Percentiles rank a stretch among this genome's conserved stretches.
Conservation (phyloP, 2,888 invertebrate species). For the Aromia moschata region DNA sequence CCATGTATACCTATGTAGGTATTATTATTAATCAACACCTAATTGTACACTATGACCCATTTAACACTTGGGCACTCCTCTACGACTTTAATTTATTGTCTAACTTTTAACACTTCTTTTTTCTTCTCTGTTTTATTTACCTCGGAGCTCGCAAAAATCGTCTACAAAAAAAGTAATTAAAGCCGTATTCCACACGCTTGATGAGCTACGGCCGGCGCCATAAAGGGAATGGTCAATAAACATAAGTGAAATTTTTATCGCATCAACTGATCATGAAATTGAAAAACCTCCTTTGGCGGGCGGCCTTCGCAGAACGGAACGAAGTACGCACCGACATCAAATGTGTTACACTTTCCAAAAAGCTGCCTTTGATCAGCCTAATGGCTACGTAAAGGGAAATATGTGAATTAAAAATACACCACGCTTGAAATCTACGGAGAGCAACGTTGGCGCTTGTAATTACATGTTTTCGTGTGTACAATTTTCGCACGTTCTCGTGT, state of each 20-base stretch:
- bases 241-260: slow-evolving; percentile 15
- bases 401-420: slow-evolving; percentile 30
- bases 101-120: too few species aligned
- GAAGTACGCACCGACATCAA: slow-evolving; percentile 30
- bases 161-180: slow-evolving; percentile 4
- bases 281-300: slow-evolving; percentile 1
- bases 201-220: not conserved
- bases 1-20: too few species aligned
- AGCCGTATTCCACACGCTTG: not conserved
- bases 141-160: too few species aligned
- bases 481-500: too few species aligned
- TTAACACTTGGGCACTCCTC: too few species aligned
- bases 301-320: slow-evolving; percentile 16
- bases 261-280: slow-evolving; percentile 9
- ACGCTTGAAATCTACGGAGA: not conserved
- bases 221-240: slow-evolving; percentile 14
- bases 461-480: too few species aligned
- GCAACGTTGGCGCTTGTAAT: too few species aligned
- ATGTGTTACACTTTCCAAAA: slow-evolving; percentile 29
- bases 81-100: too few species aligned
- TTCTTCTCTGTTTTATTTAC: too few species aligned
- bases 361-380: slow-evolving; percentile 33
- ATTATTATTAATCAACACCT: too few species aligned
- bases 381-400: slow-evolving; percentile 34
- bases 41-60: too few species aligned